A percentile compares a stretch with the other conserved stretches of the same genome.
phyloP scores from a whole-genome alignment of 2,113 vertebrate genomes.

The Peromyscus leucopus region DNA sequence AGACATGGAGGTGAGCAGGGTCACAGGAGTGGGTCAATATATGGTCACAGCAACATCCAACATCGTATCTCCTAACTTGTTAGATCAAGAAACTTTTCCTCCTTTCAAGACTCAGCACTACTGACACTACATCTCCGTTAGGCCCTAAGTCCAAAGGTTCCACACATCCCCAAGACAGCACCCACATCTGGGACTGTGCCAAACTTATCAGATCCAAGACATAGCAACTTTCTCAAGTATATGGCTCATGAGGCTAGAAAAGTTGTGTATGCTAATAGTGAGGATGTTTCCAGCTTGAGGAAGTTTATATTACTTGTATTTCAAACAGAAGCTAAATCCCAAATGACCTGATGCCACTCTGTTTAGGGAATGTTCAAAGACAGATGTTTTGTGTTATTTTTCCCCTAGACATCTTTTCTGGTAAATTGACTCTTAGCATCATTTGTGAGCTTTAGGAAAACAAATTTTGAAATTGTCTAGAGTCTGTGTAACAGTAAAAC shows the following conservation, averaged over 20 bases:
- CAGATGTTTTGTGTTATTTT: slow-evolving; percentile 37
- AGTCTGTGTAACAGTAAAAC: slow-evolving; percentile 51
- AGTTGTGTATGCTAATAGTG: neutral
- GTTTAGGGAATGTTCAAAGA: slow-evolving; percentile 40
- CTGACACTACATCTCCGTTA: neutral
- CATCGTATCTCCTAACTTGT: neutral
- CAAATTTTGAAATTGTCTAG: slow-evolving; percentile 44
- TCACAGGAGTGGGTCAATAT: neutral
- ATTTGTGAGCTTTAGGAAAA: slow-evolving; percentile 5
- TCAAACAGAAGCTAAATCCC: slow-evolving; percentile 50
- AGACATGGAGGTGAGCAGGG: neutral
- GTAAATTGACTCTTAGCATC: neutral
- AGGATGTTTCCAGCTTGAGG: neutral
- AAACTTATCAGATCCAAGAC: neutral
- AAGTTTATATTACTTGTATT: neutral
- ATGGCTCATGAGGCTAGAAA: neutral
- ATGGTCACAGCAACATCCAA: rapidly evolving
- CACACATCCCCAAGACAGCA: neutral
- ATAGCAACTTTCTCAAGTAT: neutral
- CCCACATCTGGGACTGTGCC: neutral
- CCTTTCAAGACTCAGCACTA: neutral
- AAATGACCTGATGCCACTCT: neutral
- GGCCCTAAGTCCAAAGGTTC: neutral
- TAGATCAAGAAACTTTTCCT: neutral
- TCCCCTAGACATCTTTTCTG: slow-evolving; percentile 5